Conservation (phyloP, 2,113 vertebrate species). For the Pristiophorus japonicus region DNA sequence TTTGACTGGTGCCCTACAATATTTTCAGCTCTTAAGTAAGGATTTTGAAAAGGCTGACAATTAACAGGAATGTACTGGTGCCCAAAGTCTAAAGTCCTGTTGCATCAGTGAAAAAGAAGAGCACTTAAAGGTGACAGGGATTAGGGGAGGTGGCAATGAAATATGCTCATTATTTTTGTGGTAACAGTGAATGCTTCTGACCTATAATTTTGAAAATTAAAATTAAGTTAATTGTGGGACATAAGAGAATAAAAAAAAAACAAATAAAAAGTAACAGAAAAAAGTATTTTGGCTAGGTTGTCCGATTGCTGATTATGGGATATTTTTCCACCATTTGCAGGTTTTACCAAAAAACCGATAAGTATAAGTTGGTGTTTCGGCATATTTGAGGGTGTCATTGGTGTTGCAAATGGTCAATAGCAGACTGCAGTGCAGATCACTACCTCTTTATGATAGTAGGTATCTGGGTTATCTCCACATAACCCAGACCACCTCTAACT, state of each 20-base stretch:
- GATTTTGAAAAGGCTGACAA: neutral
- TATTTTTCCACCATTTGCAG: neutral
- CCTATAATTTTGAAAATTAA: neutral
- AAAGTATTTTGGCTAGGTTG: neutral
- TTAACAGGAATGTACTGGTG: neutral
- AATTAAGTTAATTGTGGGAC: neutral
- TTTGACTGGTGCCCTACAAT: neutral
- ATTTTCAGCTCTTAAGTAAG: neutral
- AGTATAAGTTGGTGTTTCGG: neutral
- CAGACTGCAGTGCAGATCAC: neutral
- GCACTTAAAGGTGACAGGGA: neutral
- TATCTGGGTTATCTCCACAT: neutral
- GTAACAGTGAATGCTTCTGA: neutral
- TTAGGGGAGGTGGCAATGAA: neutral
- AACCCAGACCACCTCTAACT: neutral
- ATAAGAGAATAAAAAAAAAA: neutral
- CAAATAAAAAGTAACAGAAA: neutral
- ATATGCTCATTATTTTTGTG: neutral
- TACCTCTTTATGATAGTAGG: neutral
- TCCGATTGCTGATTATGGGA: neutral
- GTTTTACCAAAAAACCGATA: neutral
- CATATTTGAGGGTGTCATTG: neutral
- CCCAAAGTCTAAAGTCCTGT: neutral
- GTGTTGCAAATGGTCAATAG: neutral
- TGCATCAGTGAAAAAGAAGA: no score